Conservation (phyloP, 2,113 vertebrate genomes). For the Corvus cornix region DNA sequence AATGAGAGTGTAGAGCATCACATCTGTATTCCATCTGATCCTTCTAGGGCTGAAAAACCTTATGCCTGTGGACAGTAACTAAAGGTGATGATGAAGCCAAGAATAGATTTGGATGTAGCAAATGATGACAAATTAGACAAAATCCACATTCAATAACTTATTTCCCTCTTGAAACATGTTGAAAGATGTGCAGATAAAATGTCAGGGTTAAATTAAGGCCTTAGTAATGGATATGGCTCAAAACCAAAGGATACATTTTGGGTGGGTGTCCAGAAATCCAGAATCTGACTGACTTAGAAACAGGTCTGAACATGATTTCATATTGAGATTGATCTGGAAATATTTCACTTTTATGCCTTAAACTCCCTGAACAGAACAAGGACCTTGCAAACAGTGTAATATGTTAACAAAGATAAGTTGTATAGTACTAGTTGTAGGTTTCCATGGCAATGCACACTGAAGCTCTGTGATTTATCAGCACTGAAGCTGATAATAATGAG, state of each 20-base stretch:
- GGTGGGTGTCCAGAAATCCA: not conserved
- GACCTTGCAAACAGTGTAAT: not conserved
- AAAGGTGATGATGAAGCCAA: not conserved
- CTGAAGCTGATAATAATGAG: not conserved
- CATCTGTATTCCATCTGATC: conserved; percentile 3
- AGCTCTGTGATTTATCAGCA: not conserved
- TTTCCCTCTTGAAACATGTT: not conserved
- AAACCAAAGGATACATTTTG: not conserved
- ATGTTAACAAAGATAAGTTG: not conserved
- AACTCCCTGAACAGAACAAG: not conserved
- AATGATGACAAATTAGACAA: not conserved
- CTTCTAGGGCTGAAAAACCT: conserved; percentile 1
- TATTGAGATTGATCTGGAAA: not conserved
- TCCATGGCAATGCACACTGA: not conserved
- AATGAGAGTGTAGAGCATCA: not conserved
- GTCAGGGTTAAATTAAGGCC: not conserved
- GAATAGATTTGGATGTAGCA: not conserved
- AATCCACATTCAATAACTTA: not conserved
- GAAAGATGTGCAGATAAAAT: not conserved
- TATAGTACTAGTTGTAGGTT: not conserved
- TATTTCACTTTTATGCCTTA: not conserved
- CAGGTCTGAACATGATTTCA: not conserved
- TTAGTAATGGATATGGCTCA: not conserved
- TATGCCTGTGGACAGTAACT: not conserved
- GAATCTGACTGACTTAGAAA: not conserved